A percentile compares a stretch with the other conserved stretches of the same genome.
Evolutionary conservation across 2,113 vertebrate species (phyloP).

Genomic region (Proterorhinus semilunaris): DNA sequence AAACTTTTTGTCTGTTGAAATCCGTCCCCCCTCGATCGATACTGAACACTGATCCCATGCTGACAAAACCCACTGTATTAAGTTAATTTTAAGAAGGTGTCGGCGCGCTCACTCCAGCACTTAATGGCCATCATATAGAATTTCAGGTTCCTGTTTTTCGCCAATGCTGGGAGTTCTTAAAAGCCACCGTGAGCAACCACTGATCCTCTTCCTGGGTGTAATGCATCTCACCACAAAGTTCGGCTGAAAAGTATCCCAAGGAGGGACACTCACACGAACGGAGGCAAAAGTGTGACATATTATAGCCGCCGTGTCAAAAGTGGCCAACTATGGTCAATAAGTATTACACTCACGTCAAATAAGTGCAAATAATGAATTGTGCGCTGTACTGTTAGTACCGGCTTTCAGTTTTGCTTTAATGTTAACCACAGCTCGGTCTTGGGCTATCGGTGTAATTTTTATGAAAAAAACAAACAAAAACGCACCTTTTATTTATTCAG

Average conservation of each 20-base stretch:
- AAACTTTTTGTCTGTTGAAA: background rate
- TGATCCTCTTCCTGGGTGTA: constrained; percentile 64
- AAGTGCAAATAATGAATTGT: background rate
- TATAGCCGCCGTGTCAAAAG: constrained; percentile 8
- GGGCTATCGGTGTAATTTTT: background rate
- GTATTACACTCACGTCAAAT: background rate
- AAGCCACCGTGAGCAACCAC: constrained; percentile 58
- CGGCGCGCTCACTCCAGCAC: constrained; percentile 45
- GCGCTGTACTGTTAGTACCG: constrained; percentile 1
- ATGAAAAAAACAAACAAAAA: background rate
- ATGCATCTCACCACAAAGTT: constrained; percentile 62
- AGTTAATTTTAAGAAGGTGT: constrained; percentile 54
- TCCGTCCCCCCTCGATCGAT: background rate
- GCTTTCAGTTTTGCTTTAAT: background rate
- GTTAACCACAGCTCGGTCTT: background rate
- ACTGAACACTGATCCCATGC: constrained; percentile 36
- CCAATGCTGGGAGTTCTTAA: constrained; percentile 60
- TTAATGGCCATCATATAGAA: constrained; percentile 63
- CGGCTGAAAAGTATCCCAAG: constrained; percentile 42
- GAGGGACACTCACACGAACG: constrained; percentile 28
- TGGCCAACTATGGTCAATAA: background rate
- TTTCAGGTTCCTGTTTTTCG: constrained; percentile 69
- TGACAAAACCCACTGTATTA: constrained; percentile 51
- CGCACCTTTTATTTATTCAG: background rate
- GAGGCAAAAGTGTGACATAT: constrained; percentile 20